phyloP scores from a whole-genome alignment of 2,113 vertebrate species.

The Mobula hypostoma region DNA sequence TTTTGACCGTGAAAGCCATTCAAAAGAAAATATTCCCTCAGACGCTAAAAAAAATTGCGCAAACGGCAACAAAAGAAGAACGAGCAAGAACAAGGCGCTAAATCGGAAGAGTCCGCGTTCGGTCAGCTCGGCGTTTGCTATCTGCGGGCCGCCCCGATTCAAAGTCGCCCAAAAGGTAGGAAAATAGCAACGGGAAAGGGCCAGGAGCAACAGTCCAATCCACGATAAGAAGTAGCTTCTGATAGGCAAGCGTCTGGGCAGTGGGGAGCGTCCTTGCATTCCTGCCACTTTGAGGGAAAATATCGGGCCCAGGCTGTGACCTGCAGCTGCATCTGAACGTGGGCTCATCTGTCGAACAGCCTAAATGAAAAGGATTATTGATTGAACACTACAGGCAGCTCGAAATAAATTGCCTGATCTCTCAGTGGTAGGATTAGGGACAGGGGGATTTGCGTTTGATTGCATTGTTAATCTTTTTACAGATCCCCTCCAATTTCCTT shows the following conservation, averaged over 20 bases:
- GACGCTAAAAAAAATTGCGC: too few relatives aligned
- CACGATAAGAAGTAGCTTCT: background rate
- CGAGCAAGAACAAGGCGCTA: too few relatives aligned
- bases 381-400: background rate
- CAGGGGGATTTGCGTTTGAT: conserved; percentile 2
- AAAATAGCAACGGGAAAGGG: too few relatives aligned
- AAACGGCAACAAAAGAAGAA: too few relatives aligned
- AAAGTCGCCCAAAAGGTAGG: too few relatives aligned
- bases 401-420: conserved; percentile 9
- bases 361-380: background rate
- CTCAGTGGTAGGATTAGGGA: background rate
- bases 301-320: background rate
- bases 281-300: background rate
- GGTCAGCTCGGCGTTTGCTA: too few relatives aligned
- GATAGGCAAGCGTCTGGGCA: background rate
- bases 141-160: too few relatives aligned
- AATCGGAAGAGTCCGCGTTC: too few relatives aligned
- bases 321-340: background rate
- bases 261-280: background rate
- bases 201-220: too few relatives aligned
- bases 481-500: background rate
- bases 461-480: conserved; percentile 24
- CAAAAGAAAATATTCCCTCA: too few relatives aligned
- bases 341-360: background rate
- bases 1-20: too few relatives aligned